Conservation (phyloP, 2,113 vertebrate genomes). For the Scortum barcoo region DNA sequence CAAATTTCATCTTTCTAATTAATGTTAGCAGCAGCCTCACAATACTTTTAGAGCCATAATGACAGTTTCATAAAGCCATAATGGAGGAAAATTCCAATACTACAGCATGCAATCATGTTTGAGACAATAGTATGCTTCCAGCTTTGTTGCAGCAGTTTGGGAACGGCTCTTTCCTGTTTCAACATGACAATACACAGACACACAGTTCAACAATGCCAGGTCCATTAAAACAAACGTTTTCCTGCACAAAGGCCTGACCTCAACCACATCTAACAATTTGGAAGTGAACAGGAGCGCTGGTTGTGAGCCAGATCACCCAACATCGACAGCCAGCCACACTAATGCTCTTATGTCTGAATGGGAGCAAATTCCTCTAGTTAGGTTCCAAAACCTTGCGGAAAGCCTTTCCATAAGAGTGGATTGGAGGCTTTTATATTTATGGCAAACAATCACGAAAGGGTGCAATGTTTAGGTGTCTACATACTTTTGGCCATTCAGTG, state of each 20-base stretch:
- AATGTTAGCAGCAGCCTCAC: background rate
- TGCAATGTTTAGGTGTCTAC: background rate
- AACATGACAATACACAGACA: background rate
- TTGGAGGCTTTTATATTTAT: background rate
- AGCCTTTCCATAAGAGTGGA: background rate
- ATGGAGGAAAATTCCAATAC: background rate
- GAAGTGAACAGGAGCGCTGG: background rate
- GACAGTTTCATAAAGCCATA: background rate
- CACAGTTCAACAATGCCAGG: background rate
- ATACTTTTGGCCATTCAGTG: background rate
- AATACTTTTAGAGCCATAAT: background rate
- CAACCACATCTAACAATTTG: background rate
- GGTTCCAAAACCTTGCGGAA: background rate
- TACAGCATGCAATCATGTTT: background rate
- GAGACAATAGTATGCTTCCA: background rate
- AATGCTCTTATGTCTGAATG: background rate
- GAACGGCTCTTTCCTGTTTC: background rate
- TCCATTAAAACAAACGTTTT: background rate
- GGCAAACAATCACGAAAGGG: background rate
- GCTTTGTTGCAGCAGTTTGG: background rate
- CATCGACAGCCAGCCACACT: background rate
- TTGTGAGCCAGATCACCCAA: background rate
- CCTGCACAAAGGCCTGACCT: background rate
- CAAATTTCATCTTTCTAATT: background rate
- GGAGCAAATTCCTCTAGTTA: background rate